Base-by-base conservation (phyloP, 2,797 vertebrate genomes). In the Tangara arthus region DNA sequence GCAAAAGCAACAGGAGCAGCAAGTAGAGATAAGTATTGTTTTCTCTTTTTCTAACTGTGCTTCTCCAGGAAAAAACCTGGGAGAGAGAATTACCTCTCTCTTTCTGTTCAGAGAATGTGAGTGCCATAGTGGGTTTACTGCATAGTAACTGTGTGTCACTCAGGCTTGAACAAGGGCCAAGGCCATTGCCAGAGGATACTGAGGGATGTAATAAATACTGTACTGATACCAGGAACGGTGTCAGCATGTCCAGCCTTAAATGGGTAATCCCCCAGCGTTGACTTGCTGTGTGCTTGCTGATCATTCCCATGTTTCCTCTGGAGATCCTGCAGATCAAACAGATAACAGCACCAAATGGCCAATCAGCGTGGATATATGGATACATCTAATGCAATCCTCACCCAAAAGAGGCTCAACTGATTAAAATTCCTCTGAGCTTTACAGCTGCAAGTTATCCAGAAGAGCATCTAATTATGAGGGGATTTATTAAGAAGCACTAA, bases 111-210 rank as follows among this genome's bases (percentile, higher is more conserved):
- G 53, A 55, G 53, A n/a, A 55, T 22, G 53, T 55, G 53, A 55
- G 4, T n/a, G 32, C 32, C 32, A n/a, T 13, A 7, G 20, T 55
- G 32, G 41, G 12, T 66, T 94, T 90, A 24, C 49, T 49, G 34
- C 46, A 53, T 4, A 13, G 39, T 39, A 41, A 71, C 59, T 12
- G 0, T 82, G 30, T 55, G 41, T 23, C 0, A 0, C 53, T 89
- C 41, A 86, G 89, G 87, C 68, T 90, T 77, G 85, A 89, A 57
- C 7, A 10, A 77, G 26, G 59, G 71, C 71, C 42, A 72, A 89
- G 80, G 77, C 49, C 50, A 7, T 52, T 8, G 21, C 32, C 49
- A 39, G 26, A 73, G 12, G 5, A 8, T 4, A 28, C 24, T 32
- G 68, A 68, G 35, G 28, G 41, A 26, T 34, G 23, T 21, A 55